Percentiles rank a stretch among this genome's conserved stretches.
Conservation (phyloP, 2,888 invertebrate genomes). For the Aquatica leii region DNA sequence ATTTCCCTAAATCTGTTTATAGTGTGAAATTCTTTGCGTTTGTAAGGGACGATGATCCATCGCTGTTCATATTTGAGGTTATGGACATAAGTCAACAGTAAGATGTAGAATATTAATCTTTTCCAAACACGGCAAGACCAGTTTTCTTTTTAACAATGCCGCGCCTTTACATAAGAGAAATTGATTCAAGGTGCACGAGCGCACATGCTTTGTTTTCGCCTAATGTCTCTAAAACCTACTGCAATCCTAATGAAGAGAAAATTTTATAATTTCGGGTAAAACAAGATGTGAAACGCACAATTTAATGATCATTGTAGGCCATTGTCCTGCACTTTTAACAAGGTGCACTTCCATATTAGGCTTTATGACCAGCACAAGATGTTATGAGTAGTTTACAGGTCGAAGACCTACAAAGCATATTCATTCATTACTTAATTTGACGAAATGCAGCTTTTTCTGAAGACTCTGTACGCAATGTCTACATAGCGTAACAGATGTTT, state of each 20-base stretch:
- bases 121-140: constrained; percentile 31
- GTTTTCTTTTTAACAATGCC: constrained; percentile 31
- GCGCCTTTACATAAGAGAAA: constrained; percentile 21
- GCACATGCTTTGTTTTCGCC: constrained; percentile 20
- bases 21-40: too few species aligned
- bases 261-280: too few species aligned
- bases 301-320: constrained; percentile 26
- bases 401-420: constrained; percentile 42
- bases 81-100: constrained; percentile 12
- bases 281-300: too few species aligned
- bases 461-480: too few species aligned
- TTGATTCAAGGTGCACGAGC: neutral
- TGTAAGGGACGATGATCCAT: too few species aligned
- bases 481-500: neutral
- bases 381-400: constrained; percentile 46
- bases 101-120: constrained; percentile 29
- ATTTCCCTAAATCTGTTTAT: too few species aligned
- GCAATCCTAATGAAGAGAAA: too few species aligned
- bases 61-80: neutral
- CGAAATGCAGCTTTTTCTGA: constrained; percentile 4
- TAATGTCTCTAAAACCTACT: too few species aligned
- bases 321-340: constrained; percentile 34
- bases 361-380: constrained; percentile 35
- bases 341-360: constrained; percentile 43
- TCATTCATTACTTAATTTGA: constrained; percentile 24